A percentile compares a stretch with the other conserved stretches of the same genome.
These are phyloP conservation scores for Aleadryas rufinucha DNA, from an alignment of 2,113 vertebrate genomes.

Conservation along the genomic window DNA sequence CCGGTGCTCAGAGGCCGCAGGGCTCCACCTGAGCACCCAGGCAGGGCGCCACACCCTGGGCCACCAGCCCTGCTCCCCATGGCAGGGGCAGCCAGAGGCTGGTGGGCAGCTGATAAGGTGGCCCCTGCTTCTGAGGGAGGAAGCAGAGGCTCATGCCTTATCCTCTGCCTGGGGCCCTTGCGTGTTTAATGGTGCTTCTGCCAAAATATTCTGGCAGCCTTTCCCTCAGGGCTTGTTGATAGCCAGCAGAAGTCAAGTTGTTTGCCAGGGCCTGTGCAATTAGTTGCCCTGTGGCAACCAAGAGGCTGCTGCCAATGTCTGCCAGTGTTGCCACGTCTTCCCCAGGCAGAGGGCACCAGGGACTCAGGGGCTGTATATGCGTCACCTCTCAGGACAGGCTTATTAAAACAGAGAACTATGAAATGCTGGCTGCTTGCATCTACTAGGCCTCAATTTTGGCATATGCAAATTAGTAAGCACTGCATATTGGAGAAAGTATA, in stretches of 20 bases:
- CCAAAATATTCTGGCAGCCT: not conserved
- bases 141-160: not conserved
- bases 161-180: not conserved
- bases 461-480: not conserved
- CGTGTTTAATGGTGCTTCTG: not conserved
- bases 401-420: not conserved
- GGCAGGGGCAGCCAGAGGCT: not conserved
- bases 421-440: not conserved
- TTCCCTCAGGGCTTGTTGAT: not conserved
- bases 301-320: not conserved
- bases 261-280: not conserved
- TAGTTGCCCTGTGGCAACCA: not conserved
- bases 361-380: fast-evolving
- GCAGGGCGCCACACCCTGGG: not conserved
- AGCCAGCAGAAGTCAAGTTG: not conserved
- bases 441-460: not conserved
- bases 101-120: not conserved
- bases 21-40: not conserved
- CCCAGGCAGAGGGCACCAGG: not conserved
- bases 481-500: slow-evolving; percentile 45
- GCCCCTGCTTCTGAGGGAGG: fast-evolving
- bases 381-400: fast-evolving
- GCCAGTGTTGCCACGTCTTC: not conserved
- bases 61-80: fast-evolving
- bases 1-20: fast-evolving